phyloP scores from a whole-genome alignment of 1,140 invertebrate species.

The Aplysia californica region DNA sequence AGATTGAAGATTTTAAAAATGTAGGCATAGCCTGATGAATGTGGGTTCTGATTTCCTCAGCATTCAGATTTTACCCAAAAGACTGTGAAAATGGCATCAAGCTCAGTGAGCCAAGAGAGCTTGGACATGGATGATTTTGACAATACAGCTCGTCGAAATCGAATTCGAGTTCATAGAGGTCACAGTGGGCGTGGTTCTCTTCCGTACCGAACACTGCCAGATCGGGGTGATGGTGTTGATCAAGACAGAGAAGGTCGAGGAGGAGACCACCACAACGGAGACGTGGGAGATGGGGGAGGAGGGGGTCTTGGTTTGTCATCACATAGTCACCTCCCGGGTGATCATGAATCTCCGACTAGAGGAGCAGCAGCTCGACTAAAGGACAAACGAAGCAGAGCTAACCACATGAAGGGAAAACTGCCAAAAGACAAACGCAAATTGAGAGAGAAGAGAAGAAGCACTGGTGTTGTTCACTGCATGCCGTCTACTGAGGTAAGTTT shows the following conservation, averaged over 20 bases:
- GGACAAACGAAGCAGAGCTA: slow-evolving; percentile 69
- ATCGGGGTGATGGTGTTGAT: slow-evolving; percentile 39
- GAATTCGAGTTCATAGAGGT: slow-evolving; percentile 72
- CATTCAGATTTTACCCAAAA: background rate
- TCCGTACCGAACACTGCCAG: slow-evolving; percentile 63
- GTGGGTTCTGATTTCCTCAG: background rate
- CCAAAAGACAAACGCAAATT: slow-evolving; percentile 75
- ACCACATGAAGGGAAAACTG: slow-evolving; percentile 72
- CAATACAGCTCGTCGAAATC: slow-evolving; percentile 70
- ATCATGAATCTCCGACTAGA: slow-evolving; percentile 72
- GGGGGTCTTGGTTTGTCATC: background rate
- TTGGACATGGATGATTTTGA: slow-evolving; percentile 75
- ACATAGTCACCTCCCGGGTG: slow-evolving; percentile 36
- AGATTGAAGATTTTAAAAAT: background rate
- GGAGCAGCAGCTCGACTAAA: slow-evolving; percentile 63
- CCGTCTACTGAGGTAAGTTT: slow-evolving; percentile 74
- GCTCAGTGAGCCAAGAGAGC: slow-evolving; percentile 75
- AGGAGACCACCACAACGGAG: slow-evolving; percentile 45
- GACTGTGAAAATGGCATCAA: slow-evolving; percentile 73
- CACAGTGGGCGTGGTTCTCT: slow-evolving; percentile 60
- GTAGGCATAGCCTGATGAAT: background rate
- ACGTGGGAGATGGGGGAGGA: slow-evolving; percentile 33
- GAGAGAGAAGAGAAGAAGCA: slow-evolving; percentile 75
- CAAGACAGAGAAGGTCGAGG: slow-evolving; percentile 44
- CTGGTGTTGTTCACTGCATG: slow-evolving; percentile 74